Base-by-base conservation (phyloP, 2,888 invertebrate genomes). In the Axea sp. region DNA sequence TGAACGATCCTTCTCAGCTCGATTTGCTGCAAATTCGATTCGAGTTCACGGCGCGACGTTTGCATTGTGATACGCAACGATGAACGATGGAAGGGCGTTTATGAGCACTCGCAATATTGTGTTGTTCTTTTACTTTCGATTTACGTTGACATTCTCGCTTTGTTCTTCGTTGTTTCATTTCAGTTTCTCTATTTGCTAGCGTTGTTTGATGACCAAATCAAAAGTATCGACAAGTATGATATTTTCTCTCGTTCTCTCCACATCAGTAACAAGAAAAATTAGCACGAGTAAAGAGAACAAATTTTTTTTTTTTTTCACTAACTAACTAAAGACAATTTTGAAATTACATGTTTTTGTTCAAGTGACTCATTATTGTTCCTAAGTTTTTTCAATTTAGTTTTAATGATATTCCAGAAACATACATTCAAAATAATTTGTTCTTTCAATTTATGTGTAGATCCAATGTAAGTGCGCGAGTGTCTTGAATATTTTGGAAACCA, bases 401-500 rank as follows among this genome's bases (percentile, higher is more conserved):
- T n/a, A n/a, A n/a, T n/a, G n/a, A n/a, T n/a, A n/a, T n/a, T n/a
- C n/a, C n/a, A n/a, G n/a, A n/a, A n/a, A n/a, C n/a, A n/a, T n/a
- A n/a, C n/a, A n/a, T n/a, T n/a, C n/a, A n/a, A n/a, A n/a, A n/a
- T n/a, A n/a, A 19, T 19, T 19, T 19, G 19, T 24, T 39, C 3
- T 15, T 43, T 26, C 2, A 45, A 47, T 47, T 47, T 47, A 39
- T 64, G 55, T 82, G 79, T 78, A 83, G 82, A 82, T 84, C 82
- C 75, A 78, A 83, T 82, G 81, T 83, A 79, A 84, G 81, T 83
- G 84, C 81, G 81, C 79, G 81, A 76, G 82, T 80, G 78, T 59
- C 37, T 55, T 47, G 73, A 53, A 69, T 59, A 33, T 47, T 37
- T 69, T 51, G 60, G 35, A 37, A 65, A 45, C 30, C 53, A 17